These are phyloP conservation scores for Nemurella pictetii DNA, from an alignment of 2,888 invertebrate genomes.

Conservation along the genomic window DNA sequence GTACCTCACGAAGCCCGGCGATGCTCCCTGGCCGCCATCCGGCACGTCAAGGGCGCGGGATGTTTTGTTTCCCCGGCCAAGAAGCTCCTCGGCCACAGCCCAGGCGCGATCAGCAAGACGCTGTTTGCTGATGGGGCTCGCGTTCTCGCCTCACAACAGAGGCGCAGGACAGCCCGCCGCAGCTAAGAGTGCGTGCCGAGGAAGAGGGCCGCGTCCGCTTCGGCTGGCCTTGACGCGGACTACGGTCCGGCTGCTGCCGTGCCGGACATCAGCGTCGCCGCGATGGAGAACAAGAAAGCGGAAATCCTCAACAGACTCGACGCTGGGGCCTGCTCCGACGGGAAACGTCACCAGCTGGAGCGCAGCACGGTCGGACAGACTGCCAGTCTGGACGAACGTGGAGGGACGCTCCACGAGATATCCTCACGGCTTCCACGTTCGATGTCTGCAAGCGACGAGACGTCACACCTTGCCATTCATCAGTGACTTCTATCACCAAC, in stretches of 20 bases:
- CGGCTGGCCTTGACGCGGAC: conserved; percentile 22
- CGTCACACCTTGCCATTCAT: background rate
- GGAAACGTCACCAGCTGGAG: conserved; percentile 3
- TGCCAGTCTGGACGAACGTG: conserved; percentile 16
- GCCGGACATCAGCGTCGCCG: conserved; percentile 17
- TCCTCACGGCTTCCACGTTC: conserved; percentile 31
- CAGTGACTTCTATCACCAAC: background rate
- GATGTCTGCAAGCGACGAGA: background rate
- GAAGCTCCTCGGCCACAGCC: conserved; percentile 1
- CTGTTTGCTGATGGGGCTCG: background rate
- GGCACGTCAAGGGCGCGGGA: conserved; percentile 6
- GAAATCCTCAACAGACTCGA: background rate
- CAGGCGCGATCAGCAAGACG: conserved; percentile 24
- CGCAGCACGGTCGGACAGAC: background rate
- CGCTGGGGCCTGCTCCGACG: background rate
- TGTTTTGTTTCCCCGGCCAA: conserved; percentile 9
- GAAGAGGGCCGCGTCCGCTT: background rate
- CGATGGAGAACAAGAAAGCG: background rate
- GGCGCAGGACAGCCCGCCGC: background rate
- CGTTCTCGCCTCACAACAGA: background rate
- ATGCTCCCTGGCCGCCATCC: conserved; percentile 10
- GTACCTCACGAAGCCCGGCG: conserved; percentile 2
- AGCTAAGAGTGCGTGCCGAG: no score
- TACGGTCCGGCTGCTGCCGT: conserved; percentile 33
- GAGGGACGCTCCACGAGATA: conserved; percentile 27